A percentile compares a stretch with the other conserved stretches of the same genome.
These are phyloP conservation scores for Psittacula derbiana DNA, from an alignment of 2,797 vertebrate species.

Conservation along the genomic window DNA sequence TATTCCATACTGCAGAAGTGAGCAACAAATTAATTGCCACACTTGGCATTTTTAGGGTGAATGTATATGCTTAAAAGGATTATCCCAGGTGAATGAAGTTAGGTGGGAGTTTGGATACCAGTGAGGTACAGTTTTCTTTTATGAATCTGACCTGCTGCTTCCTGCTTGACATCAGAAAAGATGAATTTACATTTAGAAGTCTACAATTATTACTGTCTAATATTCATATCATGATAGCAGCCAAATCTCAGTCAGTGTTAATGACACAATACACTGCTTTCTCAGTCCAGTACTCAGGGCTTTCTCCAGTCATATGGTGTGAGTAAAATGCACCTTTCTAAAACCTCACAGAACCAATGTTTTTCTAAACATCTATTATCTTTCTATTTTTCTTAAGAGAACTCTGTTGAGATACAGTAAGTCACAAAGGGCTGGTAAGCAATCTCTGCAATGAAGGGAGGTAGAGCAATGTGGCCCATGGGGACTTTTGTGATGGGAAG, in stretches of 20 bases:
- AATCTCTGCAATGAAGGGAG: background rate
- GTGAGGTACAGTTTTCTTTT: background rate
- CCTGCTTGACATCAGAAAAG: background rate
- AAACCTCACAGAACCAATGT: background rate
- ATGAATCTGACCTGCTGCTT: background rate
- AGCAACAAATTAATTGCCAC: background rate
- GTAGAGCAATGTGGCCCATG: background rate
- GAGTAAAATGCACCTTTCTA: slow-evolving; percentile 17
- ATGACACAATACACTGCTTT: background rate
- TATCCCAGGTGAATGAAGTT: background rate
- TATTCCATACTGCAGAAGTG: background rate
- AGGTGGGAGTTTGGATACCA: background rate
- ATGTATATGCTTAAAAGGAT: background rate
- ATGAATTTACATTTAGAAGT: slow-evolving; percentile 14
- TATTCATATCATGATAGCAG: background rate
- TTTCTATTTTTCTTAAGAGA: slow-evolving; percentile 38
- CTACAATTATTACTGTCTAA: background rate
- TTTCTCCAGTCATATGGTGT: background rate
- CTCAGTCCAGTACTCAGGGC: background rate
- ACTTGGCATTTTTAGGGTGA: background rate
- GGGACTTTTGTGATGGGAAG: background rate
- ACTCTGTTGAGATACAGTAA: slow-evolving; percentile 2
- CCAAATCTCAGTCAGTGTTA: background rate
- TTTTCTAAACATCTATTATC: slow-evolving; percentile 37
- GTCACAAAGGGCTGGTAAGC: background rate